Evolutionary conservation across 2,888 invertebrate genomes (phyloP), one percentile per base, ranked within the genome.

Genomic region (Notocelia uddmanniana): DNA sequence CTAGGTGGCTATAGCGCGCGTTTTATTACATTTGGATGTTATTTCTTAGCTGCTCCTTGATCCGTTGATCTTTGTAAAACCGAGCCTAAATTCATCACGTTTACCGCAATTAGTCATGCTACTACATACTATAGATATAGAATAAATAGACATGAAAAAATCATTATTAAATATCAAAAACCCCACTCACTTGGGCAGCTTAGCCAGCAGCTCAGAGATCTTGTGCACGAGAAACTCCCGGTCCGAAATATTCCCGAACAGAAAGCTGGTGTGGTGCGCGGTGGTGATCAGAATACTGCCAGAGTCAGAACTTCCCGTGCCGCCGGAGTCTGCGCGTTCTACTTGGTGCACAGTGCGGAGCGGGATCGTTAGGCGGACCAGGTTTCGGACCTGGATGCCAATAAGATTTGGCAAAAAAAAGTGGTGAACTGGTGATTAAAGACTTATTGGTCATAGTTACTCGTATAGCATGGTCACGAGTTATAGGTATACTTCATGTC

Each of bases 351-450:
- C 96, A 79, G 97, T 97, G 75, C 98, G 95, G 63, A 99, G 92
- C 0, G 99, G 98, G 83, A 99, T 96, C 0, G 98, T 97, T n/a
- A 99, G 90, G 75, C 96, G 96, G 11, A 98, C 98, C 82, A 98
- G 94, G 78, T 96, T 95, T 76, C 95, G 95, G 0, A 97, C 97
- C 97, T 98, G 83, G 10, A 69, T n/a, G 13, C n/a, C n/a, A 23
- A 41, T 26, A n/a, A 8, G 15, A 10, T 55, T n/a, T n/a, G 11
- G 37, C 37, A 13, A 15, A 41, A 41, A 15, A 41, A 9, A 10
- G 34, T 34, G 10, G 9, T 41, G 41, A n/a, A n/a, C n/a, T 11
- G 13, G 2, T 15, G 15, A 41, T 41, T 31, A 0, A 6, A 31
- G 8, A 31, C 8, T 31, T 5, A 6, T 8, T 31, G 8, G 31